Percentiles rank a stretch among this genome's conserved stretches.
Conservation (phyloP, 37 sponge, comb jelly and placozoan genomes). For the Geodia barretti region DNA sequence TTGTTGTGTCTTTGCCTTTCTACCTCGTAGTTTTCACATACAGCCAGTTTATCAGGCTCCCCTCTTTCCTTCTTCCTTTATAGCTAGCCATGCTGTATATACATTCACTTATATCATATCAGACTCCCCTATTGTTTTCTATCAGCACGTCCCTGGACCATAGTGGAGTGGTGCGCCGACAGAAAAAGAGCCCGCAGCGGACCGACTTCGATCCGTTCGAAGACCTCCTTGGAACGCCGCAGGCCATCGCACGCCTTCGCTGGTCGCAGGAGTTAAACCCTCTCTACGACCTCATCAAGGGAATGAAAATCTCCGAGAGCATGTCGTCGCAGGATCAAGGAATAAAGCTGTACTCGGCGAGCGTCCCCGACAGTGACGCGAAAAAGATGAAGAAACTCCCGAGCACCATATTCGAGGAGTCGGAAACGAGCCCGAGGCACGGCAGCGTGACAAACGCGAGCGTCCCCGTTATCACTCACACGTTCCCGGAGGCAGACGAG, state of each 20-base stretch:
- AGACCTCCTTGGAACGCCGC: conserved; percentile 21
- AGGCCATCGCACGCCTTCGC: conserved; percentile 12
- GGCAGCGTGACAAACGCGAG: too few species aligned
- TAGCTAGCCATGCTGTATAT: background rate
- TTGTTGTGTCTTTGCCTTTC: too few species aligned
- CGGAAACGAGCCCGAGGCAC: too few species aligned
- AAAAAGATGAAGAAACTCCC: background rate
- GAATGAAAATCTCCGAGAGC: conserved; percentile 46
- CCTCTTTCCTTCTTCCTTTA: too few species aligned
- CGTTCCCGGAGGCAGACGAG: too few species aligned
- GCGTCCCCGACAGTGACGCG: background rate
- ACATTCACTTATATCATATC: background rate
- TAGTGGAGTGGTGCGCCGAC: background rate
- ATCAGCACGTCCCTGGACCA: background rate
- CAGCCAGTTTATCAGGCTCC: too few species aligned
- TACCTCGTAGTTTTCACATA: too few species aligned
- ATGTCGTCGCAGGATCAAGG: conserved; percentile 12
- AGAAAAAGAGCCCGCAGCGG: too few species aligned
- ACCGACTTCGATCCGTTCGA: conserved; percentile 53
- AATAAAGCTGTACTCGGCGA: conserved; percentile 31
- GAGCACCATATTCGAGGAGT: background rate
- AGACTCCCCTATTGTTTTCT: background rate
- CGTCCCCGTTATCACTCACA: too few species aligned
- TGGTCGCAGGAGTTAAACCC: conserved; percentile 74
- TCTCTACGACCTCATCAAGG: conserved; percentile 62